phyloP scores from a whole-genome alignment of 2,113 vertebrate species.

The Apteryx owenii region DNA sequence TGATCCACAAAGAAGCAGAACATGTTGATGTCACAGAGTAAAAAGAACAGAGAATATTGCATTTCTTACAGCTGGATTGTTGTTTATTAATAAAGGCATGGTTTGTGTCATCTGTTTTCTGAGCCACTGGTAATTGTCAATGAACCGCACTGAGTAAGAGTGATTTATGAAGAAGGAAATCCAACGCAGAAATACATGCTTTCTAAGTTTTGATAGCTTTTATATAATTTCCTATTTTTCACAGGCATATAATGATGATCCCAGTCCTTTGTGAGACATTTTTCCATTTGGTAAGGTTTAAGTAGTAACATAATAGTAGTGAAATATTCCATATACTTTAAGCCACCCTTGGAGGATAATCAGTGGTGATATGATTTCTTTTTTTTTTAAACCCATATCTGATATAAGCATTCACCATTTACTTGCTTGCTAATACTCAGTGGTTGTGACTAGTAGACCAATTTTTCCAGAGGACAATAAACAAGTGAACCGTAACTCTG shows the following conservation, averaged over 20 bases:
- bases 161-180: neutral
- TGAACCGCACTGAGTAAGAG: neutral
- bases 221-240: neutral
- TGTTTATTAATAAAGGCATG: neutral
- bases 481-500: neutral
- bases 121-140: neutral
- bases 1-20: neutral
- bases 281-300: neutral
- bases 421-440: neutral
- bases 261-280: neutral
- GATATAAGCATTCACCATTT: neutral
- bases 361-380: neutral
- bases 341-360: neutral
- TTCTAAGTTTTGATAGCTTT: neutral
- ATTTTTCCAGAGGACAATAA: neutral
- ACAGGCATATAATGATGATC: neutral
- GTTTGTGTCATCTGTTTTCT: slow-evolving; percentile 7
- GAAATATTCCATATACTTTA: neutral
- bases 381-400: neutral
- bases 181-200: neutral
- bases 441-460: neutral
- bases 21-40: neutral
- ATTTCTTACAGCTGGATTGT: neutral
- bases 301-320: neutral
- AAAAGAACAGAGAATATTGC: neutral